A percentile compares a stretch with the other conserved stretches of the same genome.
Conservation (phyloP, 1,140 invertebrate species). For the Pachyrhynchus sulphureomaculatus region DNA sequence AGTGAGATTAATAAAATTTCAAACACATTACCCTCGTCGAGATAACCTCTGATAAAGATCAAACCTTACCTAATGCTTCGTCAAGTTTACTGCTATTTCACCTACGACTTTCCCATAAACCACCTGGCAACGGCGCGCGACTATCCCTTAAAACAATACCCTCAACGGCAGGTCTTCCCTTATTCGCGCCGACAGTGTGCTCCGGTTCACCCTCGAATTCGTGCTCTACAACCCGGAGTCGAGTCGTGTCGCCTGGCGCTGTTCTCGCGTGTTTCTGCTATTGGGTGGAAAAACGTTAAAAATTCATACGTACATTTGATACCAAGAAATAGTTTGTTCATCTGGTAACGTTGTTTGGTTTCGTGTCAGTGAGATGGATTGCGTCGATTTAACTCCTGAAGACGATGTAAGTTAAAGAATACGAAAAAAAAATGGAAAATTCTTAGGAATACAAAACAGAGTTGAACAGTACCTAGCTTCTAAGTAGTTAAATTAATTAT, state of each 20-base stretch:
- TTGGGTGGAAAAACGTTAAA: background rate
- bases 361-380: conserved; percentile 18
- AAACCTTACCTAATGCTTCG: too few relatives aligned
- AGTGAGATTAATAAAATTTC: too few relatives aligned
- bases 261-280: conserved; percentile 9
- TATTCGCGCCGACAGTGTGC: conserved; percentile 14
- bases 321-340: background rate
- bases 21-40: too few relatives aligned
- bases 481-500: too few relatives aligned
- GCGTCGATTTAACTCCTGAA: conserved; percentile 23
- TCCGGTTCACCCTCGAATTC: conserved; percentile 6
- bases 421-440: too few relatives aligned
- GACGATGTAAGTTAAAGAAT: conserved; percentile 33
- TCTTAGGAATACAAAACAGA: too few relatives aligned
- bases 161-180: conserved; percentile 13
- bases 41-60: too few relatives aligned
- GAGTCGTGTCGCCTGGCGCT: background rate
- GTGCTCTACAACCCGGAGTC: background rate
- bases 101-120: background rate
- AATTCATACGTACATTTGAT: background rate
- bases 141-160: conserved; percentile 29
- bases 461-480: too few relatives aligned
- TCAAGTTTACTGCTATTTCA: too few relatives aligned
- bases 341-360: background rate
- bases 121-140: conserved; percentile 25